A percentile compares a stretch with the other conserved stretches of the same genome.
These are phyloP conservation scores for Scytalopus superciliaris DNA, from an alignment of 2,113 vertebrate genomes.

Conservation along the genomic window DNA sequence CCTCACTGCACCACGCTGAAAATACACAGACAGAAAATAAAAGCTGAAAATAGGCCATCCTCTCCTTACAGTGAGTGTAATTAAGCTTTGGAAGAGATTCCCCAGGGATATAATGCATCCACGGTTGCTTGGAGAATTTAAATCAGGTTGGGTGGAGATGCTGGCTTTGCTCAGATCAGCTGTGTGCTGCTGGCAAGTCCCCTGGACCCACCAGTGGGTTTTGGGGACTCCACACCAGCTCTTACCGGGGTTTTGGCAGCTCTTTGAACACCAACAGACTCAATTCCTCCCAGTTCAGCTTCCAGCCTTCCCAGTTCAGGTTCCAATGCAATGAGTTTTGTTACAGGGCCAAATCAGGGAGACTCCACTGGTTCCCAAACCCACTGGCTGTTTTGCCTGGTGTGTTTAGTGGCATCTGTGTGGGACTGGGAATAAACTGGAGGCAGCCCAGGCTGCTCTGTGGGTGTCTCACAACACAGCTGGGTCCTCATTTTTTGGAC, in stretches of 20 bases:
- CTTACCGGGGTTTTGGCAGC: neutral
- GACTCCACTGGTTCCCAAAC: neutral
- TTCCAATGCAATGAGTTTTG: rapidly evolving
- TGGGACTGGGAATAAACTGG: neutral
- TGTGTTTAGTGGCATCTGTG: rapidly evolving
- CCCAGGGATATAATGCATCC: neutral
- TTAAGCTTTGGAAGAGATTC: neutral
- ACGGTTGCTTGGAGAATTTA: neutral
- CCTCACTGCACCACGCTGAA: neutral
- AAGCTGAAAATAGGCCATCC: neutral
- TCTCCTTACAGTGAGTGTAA: neutral
- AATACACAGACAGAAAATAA: neutral
- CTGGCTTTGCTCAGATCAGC: neutral
- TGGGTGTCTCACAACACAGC: neutral
- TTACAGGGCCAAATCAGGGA: rapidly evolving
- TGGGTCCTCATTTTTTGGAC: neutral
- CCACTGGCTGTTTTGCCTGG: neutral
- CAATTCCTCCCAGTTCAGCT: neutral
- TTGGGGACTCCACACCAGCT: neutral
- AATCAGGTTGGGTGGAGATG: neutral
- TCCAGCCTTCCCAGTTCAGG: neutral
- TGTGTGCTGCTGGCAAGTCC: rapidly evolving
- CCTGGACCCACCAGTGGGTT: rapidly evolving
- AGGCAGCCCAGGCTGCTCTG: neutral
- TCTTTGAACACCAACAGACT: neutral